phyloP scores from a whole-genome alignment of 2,797 vertebrate genomes.

The Zenarchopterus dispar region DNA sequence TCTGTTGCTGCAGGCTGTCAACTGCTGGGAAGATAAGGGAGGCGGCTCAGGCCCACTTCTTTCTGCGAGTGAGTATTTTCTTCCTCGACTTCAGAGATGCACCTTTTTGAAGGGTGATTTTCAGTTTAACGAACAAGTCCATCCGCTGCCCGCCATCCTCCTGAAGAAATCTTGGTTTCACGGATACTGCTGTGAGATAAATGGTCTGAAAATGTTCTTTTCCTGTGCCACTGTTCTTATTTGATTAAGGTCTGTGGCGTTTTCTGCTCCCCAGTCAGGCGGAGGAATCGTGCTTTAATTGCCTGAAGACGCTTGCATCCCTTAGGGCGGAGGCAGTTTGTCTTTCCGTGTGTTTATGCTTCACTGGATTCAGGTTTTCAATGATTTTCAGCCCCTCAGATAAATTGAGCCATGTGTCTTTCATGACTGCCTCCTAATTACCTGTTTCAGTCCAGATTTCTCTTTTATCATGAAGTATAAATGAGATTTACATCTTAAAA shows the following conservation, averaged over 20 bases:
- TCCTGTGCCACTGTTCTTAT: conserved; percentile 19
- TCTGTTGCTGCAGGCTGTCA: conserved; percentile 53
- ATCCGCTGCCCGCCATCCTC: conserved; percentile 4
- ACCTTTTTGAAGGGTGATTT: conserved; percentile 37
- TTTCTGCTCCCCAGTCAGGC: conserved; percentile 39
- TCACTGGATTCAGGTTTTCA: conserved; percentile 23
- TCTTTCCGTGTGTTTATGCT: conserved; percentile 40
- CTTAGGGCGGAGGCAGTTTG: conserved; percentile 33
- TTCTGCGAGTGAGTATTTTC: conserved; percentile 22
- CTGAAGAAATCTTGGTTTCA: conserved; percentile 38
- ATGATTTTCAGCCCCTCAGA: conserved; percentile 21
- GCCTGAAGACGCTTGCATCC: conserved; percentile 33
- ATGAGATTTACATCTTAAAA: conserved; percentile 29
- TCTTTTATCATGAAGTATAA: conserved; percentile 15
- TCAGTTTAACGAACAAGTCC: conserved; percentile 48
- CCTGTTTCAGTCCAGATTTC: conserved; percentile 17
- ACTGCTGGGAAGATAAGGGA: conserved; percentile 35
- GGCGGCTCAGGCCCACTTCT: conserved; percentile 18
- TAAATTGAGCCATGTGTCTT: conserved; percentile 16
- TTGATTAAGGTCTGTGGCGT: conserved; percentile 43
- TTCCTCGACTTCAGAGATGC: conserved; percentile 21
- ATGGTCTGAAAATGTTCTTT: conserved; percentile 33
- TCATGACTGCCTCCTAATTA: conserved; percentile 25
- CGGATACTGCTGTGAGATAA: conserved; percentile 25
- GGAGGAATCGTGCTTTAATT: conserved; percentile 39